These are phyloP conservation scores for Ischnus inquisitorius DNA, from an alignment of 2,888 invertebrate species.

Conservation along the genomic window DNA sequence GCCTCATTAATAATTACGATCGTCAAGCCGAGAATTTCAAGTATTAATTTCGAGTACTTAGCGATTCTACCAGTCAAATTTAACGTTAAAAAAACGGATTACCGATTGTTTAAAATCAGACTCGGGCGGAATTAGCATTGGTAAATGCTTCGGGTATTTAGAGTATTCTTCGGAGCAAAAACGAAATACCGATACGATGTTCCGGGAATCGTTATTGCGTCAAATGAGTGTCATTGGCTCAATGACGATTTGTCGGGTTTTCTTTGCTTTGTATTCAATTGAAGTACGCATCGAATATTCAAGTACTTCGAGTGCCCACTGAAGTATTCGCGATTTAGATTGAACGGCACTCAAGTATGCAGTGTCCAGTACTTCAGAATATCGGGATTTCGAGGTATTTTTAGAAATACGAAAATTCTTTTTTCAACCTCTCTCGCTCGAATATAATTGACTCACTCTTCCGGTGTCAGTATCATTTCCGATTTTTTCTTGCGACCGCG, in stretches of 20 bases:
- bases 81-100: background rate
- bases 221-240: too few relatives aligned
- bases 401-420: too few relatives aligned
- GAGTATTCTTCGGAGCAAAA: background rate
- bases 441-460: constrained; percentile 82
- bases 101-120: background rate
- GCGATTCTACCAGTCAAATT: background rate
- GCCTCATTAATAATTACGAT: background rate
- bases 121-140: background rate
- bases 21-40: background rate
- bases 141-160: background rate
- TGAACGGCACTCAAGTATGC: too few relatives aligned
- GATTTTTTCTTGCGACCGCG: constrained; percentile 94
- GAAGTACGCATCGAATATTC: too few relatives aligned
- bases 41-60: background rate
- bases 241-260: too few relatives aligned
- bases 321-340: too few relatives aligned
- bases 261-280: too few relatives aligned
- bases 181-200: too few relatives aligned
- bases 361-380: too few relatives aligned
- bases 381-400: too few relatives aligned
- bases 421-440: background rate
- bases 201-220: too few relatives aligned
- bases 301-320: too few relatives aligned
- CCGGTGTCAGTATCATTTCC: constrained; percentile 85